These are phyloP conservation scores for Drosophila vallismaia DNA, from an alignment of 2,888 invertebrate species.

Conservation along the genomic window DNA sequence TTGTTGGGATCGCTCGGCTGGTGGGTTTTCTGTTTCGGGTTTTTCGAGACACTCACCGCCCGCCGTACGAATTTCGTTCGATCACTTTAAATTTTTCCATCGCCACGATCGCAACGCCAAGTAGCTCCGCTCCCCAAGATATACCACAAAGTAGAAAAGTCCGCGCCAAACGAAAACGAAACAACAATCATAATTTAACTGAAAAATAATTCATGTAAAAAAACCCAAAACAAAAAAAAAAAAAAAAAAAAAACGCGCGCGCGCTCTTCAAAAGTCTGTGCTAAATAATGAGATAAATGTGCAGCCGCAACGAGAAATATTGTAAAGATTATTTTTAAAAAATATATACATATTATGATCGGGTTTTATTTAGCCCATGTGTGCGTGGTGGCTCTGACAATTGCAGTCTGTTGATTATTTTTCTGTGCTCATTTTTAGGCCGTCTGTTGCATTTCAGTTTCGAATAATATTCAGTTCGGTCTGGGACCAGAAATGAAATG, in stretches of 20 bases:
- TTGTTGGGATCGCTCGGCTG: conserved; percentile 31
- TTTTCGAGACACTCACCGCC: conserved; percentile 48
- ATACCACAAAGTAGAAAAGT: conserved; percentile 18
- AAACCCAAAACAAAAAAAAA: neutral
- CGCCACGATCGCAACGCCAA: conserved; percentile 81
- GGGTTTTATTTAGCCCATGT: conserved; percentile 26
- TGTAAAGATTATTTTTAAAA: conserved; percentile 49
- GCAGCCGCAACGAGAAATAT: conserved; percentile 54
- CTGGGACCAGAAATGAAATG: conserved; percentile 10
- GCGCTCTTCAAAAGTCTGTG: conserved; percentile 50
- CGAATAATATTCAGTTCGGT: conserved; percentile 18
- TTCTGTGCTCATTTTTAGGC: conserved; percentile 42
- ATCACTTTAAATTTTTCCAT: conserved; percentile 84
- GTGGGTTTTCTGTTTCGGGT: conserved; percentile 42
- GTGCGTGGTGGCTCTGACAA: conserved; percentile 45
- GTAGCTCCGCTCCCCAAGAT: conserved; percentile 35
- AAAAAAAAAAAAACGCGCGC: conserved; percentile 46
- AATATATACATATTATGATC: conserved; percentile 17
- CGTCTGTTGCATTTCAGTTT: conserved; percentile 22
- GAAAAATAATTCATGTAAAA: too few relatives aligned
- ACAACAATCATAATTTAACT: conserved; percentile 30
- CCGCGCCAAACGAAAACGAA: conserved; percentile 62
- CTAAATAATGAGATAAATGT: conserved; percentile 53
- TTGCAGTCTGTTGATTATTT: conserved; percentile 54
- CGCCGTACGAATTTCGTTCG: conserved; percentile 70